Conservation (phyloP, 1,140 invertebrate genomes). For the Drosophila sechellia region DNA sequence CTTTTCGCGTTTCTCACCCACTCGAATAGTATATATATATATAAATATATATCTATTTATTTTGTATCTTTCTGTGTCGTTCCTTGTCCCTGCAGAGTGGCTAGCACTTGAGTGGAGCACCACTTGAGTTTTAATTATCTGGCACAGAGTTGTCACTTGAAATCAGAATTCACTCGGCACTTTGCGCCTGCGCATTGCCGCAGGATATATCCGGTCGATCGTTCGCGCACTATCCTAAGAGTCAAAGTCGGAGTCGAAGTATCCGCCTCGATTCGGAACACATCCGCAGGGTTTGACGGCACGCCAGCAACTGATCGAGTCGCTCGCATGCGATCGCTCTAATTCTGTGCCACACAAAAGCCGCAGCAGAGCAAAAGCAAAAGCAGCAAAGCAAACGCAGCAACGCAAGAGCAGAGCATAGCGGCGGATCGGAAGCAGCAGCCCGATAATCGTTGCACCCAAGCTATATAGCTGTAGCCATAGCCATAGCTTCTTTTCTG, state of each 20-base stretch:
- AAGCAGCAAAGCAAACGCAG: conserved; percentile 15
- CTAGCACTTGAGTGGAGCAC: conserved; percentile 27
- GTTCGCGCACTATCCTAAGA: conserved; percentile 19
- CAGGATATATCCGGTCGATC: conserved; percentile 32
- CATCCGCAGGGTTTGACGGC: conserved; percentile 76
- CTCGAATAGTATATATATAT: neutral
- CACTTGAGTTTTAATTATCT: conserved; percentile 78
- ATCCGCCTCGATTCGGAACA: conserved; percentile 57
- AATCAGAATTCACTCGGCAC: conserved; percentile 44
- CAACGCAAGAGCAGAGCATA: neutral
- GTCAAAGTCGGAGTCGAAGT: conserved; percentile 11
- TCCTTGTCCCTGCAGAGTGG: conserved; percentile 10
- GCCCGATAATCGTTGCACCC: conserved; percentile 15
- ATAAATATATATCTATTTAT: neutral
- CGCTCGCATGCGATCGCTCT: conserved; percentile 64
- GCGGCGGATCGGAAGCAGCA: conserved; percentile 10
- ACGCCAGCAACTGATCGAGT: conserved; percentile 74
- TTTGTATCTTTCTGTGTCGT: conserved; percentile 3
- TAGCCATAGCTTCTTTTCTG: conserved; percentile 5
- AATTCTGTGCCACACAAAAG: conserved; percentile 58
- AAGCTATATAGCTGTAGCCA: neutral
- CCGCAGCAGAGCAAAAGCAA: neutral
- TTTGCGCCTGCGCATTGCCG: conserved; percentile 73
- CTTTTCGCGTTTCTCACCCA: conserved; percentile 3
- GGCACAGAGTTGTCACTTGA: conserved; percentile 49